Base-by-base conservation (phyloP, 2,888 invertebrate genomes). In the Chirona hameri region DNA sequence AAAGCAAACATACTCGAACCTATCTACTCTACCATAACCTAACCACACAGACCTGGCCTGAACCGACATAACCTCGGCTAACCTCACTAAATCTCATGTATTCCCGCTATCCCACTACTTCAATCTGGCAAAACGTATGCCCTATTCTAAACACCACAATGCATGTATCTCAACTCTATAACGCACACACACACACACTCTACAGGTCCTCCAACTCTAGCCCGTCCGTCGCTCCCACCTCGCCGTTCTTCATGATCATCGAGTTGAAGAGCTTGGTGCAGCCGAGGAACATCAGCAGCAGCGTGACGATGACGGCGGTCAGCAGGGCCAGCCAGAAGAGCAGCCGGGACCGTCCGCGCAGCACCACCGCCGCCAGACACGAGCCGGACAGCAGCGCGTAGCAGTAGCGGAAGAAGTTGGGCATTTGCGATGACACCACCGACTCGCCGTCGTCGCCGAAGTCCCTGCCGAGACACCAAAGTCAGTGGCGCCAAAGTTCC, bases 401-500 rank as follows among this genome's bases (percentile, higher is more conserved):
- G 39, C 39, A 3, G 24, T 21, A 21, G 24, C 24, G 76, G 46
- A 21, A 46, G 10, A 76, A 46, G 39, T 46, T 46, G 10, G 76
- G 76, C 39, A 76, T 21, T 14, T 46, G 14, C 7, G 76, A 4
- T 0, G 39, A 21, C 24, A 46, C 24, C 31, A 76, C 76, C 15
- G 76, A 76, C 18, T 24, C 24, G 24, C 76, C 76, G 46, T 76
- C 76, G 24, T 76, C 76, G 2, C 76, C 76, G n/a, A 76, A 76
- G 46, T 76, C 76, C 46, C 76, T 76, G 72, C 31, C 72, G 69
- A 7, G 7, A 5, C 39, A 7, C 39, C 39, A 39, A 7, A 39
- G 39, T 39, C 39, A 39, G 39, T 39, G 39, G 2, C 39, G 39
- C 39, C 39, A 39, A 2, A 39, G 39, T 39, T 39, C 39, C 39